Evolutionary conservation across 2,113 vertebrate genomes (phyloP).

Genomic region (Fregata magnificens): DNA sequence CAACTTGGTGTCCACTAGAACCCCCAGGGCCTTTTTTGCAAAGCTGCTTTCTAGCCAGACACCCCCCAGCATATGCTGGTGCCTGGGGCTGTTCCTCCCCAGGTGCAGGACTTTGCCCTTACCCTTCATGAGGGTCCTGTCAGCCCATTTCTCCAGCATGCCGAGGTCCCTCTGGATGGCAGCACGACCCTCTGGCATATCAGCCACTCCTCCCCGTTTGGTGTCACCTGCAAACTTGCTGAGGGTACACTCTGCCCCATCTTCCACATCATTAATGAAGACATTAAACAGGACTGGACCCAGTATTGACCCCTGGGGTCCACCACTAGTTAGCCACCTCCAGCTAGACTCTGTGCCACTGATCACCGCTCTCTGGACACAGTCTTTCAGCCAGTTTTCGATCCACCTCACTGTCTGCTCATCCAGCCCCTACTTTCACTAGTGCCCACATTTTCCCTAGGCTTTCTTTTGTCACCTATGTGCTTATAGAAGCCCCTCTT

Average conservation of each 20-base stretch:
- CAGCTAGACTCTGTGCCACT: no score
- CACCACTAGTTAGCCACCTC: not conserved
- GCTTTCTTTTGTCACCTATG: not conserved
- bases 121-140: not conserved
- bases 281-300: not conserved
- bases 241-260: no score
- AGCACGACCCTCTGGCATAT: not conserved
- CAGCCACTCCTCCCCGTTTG: not conserved
- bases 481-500: not conserved
- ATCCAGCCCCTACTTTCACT: not conserved
- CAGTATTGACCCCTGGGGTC: not conserved
- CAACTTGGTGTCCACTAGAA: not conserved
- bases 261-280: not conserved
- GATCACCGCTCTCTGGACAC: no score
- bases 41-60: not conserved
- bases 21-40: not conserved
- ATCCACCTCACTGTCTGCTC: not conserved
- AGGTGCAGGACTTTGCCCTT: not conserved
- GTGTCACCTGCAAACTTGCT: not conserved
- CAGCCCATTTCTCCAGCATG: not conserved
- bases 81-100: not conserved
- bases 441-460: not conserved
- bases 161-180: not conserved
- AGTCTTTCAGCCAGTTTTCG: not conserved
- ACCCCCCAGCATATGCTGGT: not conserved